Base-by-base conservation (phyloP, 2,797 vertebrate genomes). In the Vespertilio murinus region DNA sequence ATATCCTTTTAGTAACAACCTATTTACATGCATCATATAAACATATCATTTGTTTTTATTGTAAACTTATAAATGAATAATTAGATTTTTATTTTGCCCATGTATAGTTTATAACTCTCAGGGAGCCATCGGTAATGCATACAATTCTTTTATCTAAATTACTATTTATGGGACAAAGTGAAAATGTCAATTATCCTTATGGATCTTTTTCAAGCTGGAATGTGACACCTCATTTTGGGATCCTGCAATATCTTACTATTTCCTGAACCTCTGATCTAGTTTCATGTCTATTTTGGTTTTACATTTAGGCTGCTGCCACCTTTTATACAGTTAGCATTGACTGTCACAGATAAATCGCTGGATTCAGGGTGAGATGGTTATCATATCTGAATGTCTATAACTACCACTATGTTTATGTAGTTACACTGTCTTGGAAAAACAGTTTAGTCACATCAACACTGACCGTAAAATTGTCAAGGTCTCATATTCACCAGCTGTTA, bases 131-230 rank as follows among this genome's bases (percentile, higher is more conserved):
- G 80, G 0, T 80, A 61, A 79, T 25, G 3, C 33, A 75, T 5
- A 22, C 6, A 65, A 8, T 20, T 93, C 1, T 91, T 92, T 87
- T 38, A 71, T 42, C 28, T 70, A 54, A 35, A 80, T 64, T 89
- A 10, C 9, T 74, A 49, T 33, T 83, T 91, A 28, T 73, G 69
- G 13, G 38, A 74, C 75, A 80, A 87, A 92, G n/a, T 85, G 9
- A 87, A 89, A 94, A 96, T 90, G 18, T 9, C 87, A 89, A 5
- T 88, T n/a, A 94, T 47, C 4, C 17, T 77, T 82, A 35, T 88
- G 23, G 8, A 79, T 88, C n/a, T 90, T 93, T 74, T 59, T 17
- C 45, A 92, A 92, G n/a, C 54, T 54, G 65, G 33, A 85, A 28
- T 12, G 38, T 49, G 20, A 22, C 12, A 85, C 30, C 5, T 92